Conservation (phyloP, 2,113 vertebrate genomes). For the Callipepla californica region DNA sequence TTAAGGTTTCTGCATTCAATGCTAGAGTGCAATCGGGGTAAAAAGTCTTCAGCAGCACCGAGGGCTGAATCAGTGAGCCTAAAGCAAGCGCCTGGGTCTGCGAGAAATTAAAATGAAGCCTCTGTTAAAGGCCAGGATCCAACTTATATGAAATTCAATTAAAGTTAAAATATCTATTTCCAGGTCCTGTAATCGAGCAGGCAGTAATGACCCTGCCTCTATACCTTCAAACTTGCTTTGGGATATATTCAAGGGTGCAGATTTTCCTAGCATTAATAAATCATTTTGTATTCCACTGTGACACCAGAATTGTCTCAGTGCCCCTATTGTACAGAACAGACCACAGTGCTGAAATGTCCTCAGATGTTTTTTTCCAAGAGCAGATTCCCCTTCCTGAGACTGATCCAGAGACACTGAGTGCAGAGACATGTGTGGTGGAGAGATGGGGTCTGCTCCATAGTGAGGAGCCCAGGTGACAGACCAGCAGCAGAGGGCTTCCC, state of each 20-base stretch:
- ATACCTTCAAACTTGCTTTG: slow-evolving; percentile 32
- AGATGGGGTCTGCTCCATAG: accelerated
- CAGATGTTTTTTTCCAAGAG: accelerated
- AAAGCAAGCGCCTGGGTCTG: background rate
- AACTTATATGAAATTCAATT: slow-evolving; percentile 63
- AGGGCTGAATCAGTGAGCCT: background rate
- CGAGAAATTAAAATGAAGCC: slow-evolving; percentile 34
- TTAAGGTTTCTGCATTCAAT: background rate
- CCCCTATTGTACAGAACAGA: background rate
- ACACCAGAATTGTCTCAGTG: background rate
- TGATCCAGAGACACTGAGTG: background rate
- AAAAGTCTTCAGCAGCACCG: background rate
- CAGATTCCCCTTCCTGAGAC: background rate
- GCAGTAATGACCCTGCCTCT: slow-evolving; percentile 38
- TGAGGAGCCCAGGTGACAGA: background rate
- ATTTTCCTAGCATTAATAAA: slow-evolving; percentile 32
- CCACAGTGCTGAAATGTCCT: background rate
- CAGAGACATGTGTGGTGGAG: accelerated
- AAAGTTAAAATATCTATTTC: slow-evolving; percentile 68
- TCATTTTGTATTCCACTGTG: background rate
- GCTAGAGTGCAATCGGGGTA: background rate
- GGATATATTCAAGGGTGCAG: slow-evolving; percentile 25
- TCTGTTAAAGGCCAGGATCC: slow-evolving; percentile 44
- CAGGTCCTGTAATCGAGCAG: slow-evolving; percentile 9
- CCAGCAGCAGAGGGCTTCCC: too few species aligned